Evolutionary conservation across 30 jellyfish, hydroid and myxozoan genomes (phyloP).

Genomic region (Nemopilema nomurai): DNA sequence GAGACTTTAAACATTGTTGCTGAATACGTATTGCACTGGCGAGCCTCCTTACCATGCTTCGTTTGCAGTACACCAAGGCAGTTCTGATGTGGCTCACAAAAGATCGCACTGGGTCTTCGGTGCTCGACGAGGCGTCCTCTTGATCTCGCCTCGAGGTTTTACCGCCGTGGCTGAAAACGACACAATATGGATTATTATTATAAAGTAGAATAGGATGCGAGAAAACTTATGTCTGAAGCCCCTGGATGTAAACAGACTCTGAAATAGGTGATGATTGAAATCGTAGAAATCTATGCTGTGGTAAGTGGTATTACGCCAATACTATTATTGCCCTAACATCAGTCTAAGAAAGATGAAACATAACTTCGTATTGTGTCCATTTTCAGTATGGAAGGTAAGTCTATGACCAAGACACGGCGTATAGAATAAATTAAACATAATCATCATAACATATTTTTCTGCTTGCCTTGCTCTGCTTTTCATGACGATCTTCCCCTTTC

Average conservation of each 20-base stretch:
- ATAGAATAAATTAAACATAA: background rate
- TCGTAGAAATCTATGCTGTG: too few relatives aligned
- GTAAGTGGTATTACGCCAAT: too few relatives aligned
- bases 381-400: too few relatives aligned
- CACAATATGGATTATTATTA: background rate
- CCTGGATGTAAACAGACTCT: too few relatives aligned
- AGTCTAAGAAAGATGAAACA: too few relatives aligned
- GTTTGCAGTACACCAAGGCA: slow-evolving; percentile 31
- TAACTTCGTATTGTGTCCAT: too few relatives aligned
- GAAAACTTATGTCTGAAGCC: too few relatives aligned
- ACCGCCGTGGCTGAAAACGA: slow-evolving; percentile 7
- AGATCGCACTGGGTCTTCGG: slow-evolving; percentile 51
- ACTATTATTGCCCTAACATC: too few relatives aligned
- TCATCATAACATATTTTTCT: background rate
- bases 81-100: slow-evolving; percentile 9
- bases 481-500: slow-evolving; percentile 50
- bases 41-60: slow-evolving; percentile 47
- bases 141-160: slow-evolving; percentile 26
- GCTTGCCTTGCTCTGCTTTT: slow-evolving; percentile 31
- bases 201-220: too few relatives aligned
- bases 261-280: too few relatives aligned
- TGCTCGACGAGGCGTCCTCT: slow-evolving; percentile 21
- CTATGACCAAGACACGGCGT: background rate
- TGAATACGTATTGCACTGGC: too few relatives aligned
- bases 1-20: too few relatives aligned